Percentiles rank a stretch among this genome's conserved stretches.
Evolutionary conservation across 2,888 invertebrate species (phyloP).

Genomic region (Pheosia gnoma): DNA sequence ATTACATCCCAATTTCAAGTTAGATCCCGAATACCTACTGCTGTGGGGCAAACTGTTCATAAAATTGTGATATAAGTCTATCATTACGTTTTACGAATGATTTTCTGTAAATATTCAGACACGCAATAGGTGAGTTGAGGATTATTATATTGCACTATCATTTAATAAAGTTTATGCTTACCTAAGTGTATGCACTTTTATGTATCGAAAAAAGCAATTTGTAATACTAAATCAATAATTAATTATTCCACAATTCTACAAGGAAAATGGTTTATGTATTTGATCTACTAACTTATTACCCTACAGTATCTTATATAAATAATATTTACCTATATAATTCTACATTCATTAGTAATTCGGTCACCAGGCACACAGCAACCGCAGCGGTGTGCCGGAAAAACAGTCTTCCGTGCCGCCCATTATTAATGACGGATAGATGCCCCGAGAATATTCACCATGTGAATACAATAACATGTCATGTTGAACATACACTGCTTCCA

Average conservation of each 20-base stretch:
- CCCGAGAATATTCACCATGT: slow-evolving; percentile 56
- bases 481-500: slow-evolving; percentile 9
- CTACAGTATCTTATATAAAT: background rate
- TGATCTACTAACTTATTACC: background rate
- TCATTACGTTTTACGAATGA: background rate
- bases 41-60: background rate
- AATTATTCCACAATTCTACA: no score
- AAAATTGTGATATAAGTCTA: background rate
- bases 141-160: no score
- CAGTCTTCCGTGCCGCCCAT: slow-evolving; percentile 47
- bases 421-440: slow-evolving; percentile 39
- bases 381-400: slow-evolving; percentile 52
- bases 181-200: no score
- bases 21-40: background rate
- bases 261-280: no score
- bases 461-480: slow-evolving; percentile 29
- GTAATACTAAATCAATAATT: no score
- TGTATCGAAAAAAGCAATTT: no score
- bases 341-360: slow-evolving; percentile 6
- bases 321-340: background rate
- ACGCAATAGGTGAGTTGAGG: no score
- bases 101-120: no score
- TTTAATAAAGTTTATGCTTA: no score
- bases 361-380: slow-evolving; percentile 32
- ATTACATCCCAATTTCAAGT: no score